Evolutionary conservation across 2,888 invertebrate genomes (phyloP), one percentile per base, ranked within the genome.

Genomic region (Tubulanus polymorphus): DNA sequence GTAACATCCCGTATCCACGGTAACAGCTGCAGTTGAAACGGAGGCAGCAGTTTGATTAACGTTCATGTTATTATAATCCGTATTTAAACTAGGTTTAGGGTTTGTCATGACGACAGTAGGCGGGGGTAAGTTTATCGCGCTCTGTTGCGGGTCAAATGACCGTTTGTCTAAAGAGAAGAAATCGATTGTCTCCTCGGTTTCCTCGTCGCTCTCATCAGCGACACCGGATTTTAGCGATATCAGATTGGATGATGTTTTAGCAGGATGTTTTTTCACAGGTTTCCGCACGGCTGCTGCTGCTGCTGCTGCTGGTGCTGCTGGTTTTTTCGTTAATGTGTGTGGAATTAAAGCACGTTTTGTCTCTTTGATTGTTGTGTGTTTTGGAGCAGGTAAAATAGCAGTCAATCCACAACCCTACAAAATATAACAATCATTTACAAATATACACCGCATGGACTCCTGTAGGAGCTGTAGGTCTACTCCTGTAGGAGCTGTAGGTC

Each of bases 311-410:
- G 23, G 23, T 20, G 48, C 26, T 47, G 48, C 23, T 48, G 60
- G 55, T 45, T 55, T 63, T 48, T 64, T 66, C 8, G 59, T 62
- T 8, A 72, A 61, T 0, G 66, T 58, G 47, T 72, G 63, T 20
- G 73, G 70, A 26, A 71, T 51, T 18, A 74, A 62, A 5, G 68
- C 63, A 41, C 74, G 61, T 48, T 71, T 70, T 5, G 64, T 47
- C 56, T 72, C 69, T 53, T 74, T 74, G 52, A 60, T 66, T 5
- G 64, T 55, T 12, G 65, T 61, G 60, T 73, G 68, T 6, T 67
- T 60, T 20, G 74, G 74, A 6, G 67, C 61, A 23, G 74, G 74
- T 20, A 74, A 60, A 28, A 72, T 27, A 15, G 71, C 61, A 37
- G 67, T 66, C 45, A 74, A 54, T 8, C 69, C 69, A 51, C 62